Conservation (phyloP, 2,797 vertebrate species). For the Bradypus variegatus region DNA sequence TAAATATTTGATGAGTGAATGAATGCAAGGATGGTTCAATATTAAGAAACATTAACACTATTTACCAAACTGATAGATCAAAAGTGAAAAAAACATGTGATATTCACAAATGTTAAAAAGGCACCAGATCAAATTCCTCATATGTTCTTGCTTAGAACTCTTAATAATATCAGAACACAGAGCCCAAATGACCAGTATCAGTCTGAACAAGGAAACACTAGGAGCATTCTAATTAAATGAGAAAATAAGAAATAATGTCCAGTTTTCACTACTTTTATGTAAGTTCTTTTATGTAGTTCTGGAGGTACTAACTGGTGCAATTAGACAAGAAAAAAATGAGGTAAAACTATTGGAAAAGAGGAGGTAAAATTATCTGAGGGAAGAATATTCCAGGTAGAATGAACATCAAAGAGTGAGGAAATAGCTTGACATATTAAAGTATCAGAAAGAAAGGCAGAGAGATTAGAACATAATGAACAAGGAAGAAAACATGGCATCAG, state of each 20-base stretch:
- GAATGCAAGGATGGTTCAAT: background rate
- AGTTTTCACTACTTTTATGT: background rate
- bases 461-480: conserved; percentile 17
- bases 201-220: background rate
- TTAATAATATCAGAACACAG: background rate
- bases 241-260: background rate
- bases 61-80: background rate
- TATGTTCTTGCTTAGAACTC: background rate
- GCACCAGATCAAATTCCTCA: conserved; percentile 16
- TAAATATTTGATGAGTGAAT: background rate
- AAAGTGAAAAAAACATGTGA: background rate
- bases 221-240: background rate
- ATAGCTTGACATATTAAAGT: background rate
- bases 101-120: background rate
- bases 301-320: background rate
- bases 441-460: background rate
- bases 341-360: background rate
- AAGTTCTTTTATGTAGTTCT: conserved; percentile 20
- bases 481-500: background rate
- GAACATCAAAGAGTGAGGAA: background rate
- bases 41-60: background rate
- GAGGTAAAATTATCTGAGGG: conserved; percentile 6
- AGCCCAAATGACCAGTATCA: background rate
- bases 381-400: background rate
- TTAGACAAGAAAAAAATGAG: conserved; percentile 30